These are phyloP conservation scores for Yponomeuta plumbellus DNA, from an alignment of 2,888 invertebrate species.

Conservation along the genomic window DNA sequence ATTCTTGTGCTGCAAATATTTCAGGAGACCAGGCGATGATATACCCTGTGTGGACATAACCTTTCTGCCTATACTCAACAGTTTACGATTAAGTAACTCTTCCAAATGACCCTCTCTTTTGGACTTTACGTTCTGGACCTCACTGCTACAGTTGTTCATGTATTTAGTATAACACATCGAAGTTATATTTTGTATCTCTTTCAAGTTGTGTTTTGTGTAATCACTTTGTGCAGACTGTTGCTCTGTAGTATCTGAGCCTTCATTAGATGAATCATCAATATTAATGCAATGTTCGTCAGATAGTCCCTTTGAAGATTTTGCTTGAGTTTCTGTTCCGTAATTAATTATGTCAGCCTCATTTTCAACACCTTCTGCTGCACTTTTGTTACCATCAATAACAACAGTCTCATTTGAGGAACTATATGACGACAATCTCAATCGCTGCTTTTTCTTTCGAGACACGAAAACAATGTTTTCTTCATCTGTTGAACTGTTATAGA, in stretches of 20 bases:
- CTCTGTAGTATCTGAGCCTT: constrained; percentile 19
- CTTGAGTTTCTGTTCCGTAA: constrained; percentile 5
- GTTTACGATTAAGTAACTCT: constrained; percentile 49
- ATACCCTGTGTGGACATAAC: constrained; percentile 45
- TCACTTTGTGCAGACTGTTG: neutral
- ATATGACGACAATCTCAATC: constrained; percentile 36
- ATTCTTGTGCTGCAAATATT: constrained; percentile 54
- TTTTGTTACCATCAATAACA: constrained; percentile 31
- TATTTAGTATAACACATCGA: constrained; percentile 42
- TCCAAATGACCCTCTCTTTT: constrained; percentile 26
- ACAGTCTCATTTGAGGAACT: constrained; percentile 37
- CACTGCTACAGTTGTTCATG: constrained; percentile 10
- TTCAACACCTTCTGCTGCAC: constrained; percentile 20
- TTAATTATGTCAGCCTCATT: constrained; percentile 2
- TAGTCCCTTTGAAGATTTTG: neutral
- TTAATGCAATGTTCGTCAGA: constrained; percentile 41
- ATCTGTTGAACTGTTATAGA: constrained; percentile 28
- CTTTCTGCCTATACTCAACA: constrained; percentile 61
- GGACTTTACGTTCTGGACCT: neutral
- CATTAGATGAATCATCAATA: constrained; percentile 48
- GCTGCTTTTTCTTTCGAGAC: constrained; percentile 24
- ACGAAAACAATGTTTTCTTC: constrained; percentile 26
- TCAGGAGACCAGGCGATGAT: constrained; percentile 49
- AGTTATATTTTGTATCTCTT: constrained; percentile 44
- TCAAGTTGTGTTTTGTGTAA: constrained; percentile 24